Evolutionary conservation across 2,888 invertebrate genomes (phyloP), one percentile per base, ranked within the genome.

Genomic region (Hemistola chrysoprasaria): DNA sequence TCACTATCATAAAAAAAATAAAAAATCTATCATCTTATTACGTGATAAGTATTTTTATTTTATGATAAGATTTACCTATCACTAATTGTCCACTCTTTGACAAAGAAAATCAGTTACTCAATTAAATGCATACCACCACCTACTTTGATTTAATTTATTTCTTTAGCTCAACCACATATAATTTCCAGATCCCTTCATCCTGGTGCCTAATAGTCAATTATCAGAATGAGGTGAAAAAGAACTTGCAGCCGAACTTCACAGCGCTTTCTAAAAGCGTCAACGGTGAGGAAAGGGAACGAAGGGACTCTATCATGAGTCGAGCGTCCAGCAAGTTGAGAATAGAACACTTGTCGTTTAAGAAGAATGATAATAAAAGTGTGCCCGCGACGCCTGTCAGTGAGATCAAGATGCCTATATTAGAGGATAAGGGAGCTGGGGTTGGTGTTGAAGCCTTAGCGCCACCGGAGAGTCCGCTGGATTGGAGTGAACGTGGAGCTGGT

Each of bases 401-500:
- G 5, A 43, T 69, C 1, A 62, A 77, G 4, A 52, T 72, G 5
- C 72, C 71, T 0, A 52, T 64, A 4, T 27, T 47, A 27, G 51
- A 53, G 10, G 22, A 50, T n/a, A n/a, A n/a, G n/a, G n/a, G n/a
- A 4, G 69, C 73, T 35, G 62, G 72, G 72, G 3, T 59, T 76
- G 1, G n/a, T n/a, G n/a, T 16, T 16, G 76, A 72, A 4, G 61
- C 71, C 0, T 75, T 73, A 0, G 62, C 64, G 1, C 80, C 83
- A 0, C 89, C 90, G 1, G 89, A 90, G 42, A 78, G 78, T 39
- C 90, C 90, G 0, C 81, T 92, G 11, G 93, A 94, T 53, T 95
- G 94, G 93, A 90, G 91, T 32, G 94, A 94, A 64, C 86, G 95
- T 10, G 95, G 94, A 2, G 92, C 93, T 3, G 95, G 92, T 0